Conservation (phyloP, 2,888 invertebrate species). For the Saturnia pavonia region DNA sequence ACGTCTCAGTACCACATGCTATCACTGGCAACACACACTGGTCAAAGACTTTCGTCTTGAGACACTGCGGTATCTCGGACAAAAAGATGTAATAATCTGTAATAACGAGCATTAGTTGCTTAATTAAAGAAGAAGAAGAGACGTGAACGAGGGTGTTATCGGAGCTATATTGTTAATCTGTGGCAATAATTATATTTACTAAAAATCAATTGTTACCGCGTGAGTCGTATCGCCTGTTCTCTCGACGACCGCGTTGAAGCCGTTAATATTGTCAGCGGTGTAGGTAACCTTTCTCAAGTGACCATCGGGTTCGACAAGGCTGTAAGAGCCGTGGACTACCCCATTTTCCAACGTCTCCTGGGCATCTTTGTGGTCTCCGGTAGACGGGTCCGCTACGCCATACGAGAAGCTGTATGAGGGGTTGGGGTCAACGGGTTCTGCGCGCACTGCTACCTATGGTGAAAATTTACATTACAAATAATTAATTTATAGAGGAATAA, state of each 20-base stretch:
- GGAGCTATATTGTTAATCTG: neutral
- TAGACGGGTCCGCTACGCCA: slow-evolving; percentile 75
- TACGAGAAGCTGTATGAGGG: slow-evolving; percentile 79
- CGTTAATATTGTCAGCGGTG: slow-evolving; percentile 78
- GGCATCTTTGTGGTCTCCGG: slow-evolving; percentile 79
- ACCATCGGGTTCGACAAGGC: slow-evolving; percentile 78
- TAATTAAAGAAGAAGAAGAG: no score
- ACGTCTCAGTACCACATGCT: no score
- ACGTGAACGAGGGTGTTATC: no score
- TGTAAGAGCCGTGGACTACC: slow-evolving; percentile 79
- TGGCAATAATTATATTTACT: neutral
- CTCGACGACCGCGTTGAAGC: slow-evolving; percentile 79
- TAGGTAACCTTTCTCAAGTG: slow-evolving; percentile 76
- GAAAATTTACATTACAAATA: neutral
- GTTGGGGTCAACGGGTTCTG: slow-evolving; percentile 77
- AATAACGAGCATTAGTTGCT: no score
- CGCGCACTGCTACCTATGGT: slow-evolving; percentile 59
- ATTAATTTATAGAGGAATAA: neutral
- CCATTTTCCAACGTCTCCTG: slow-evolving; percentile 77
- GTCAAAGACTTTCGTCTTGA: no score
- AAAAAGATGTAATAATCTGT: no score
- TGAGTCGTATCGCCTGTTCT: slow-evolving; percentile 69
- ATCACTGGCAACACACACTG: no score
- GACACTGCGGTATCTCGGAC: no score
- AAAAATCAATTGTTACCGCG: slow-evolving; percentile 43